phyloP scores from a whole-genome alignment of 2,888 invertebrate genomes.

The Ypsolopha sequella region DNA sequence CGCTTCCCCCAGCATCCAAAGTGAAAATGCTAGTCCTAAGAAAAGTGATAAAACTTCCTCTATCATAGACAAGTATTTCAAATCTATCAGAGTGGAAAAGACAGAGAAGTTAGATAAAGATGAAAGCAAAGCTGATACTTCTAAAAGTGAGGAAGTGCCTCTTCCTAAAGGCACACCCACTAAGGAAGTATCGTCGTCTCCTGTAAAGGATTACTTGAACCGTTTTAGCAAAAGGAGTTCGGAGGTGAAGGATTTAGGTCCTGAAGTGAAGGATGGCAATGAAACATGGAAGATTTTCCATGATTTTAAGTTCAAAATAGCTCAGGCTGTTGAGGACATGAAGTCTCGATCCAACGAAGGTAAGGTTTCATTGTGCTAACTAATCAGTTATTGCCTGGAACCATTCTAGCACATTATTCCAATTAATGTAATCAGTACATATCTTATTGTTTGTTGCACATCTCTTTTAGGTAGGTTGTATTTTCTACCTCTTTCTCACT shows the following conservation, averaged over 20 bases:
- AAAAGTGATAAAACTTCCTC: constrained; percentile 54
- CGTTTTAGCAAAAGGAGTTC: constrained; percentile 72
- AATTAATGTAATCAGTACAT: too few species aligned
- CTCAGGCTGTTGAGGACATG: constrained; percentile 84
- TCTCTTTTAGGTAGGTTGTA: too few species aligned
- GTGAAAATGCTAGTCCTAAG: constrained; percentile 55
- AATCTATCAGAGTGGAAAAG: constrained; percentile 40
- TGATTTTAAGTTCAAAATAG: constrained; percentile 80
- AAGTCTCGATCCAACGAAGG: constrained; percentile 76
- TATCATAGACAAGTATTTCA: constrained; percentile 64
- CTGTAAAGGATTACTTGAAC: constrained; percentile 70
- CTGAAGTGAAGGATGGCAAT: constrained; percentile 40
- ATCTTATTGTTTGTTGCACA: too few species aligned
- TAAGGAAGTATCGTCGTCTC: constrained; percentile 56
- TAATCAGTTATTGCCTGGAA: too few species aligned
- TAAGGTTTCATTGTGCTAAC: constrained; percentile 16
- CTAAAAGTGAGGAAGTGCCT: constrained; percentile 32
- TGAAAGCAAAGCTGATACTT: constrained; percentile 33
- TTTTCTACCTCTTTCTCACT: too few species aligned
- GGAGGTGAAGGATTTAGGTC: constrained; percentile 41
- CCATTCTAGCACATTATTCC: too few species aligned
- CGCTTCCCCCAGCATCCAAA: constrained; percentile 33
- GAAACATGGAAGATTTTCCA: constrained; percentile 81
- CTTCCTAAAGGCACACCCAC: constrained; percentile 21
- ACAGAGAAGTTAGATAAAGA: constrained; percentile 35